A percentile compares a stretch with the other conserved stretches of the same genome.
Conservation (phyloP, 2,888 invertebrate species). For the Caenorhabditis virilis region DNA sequence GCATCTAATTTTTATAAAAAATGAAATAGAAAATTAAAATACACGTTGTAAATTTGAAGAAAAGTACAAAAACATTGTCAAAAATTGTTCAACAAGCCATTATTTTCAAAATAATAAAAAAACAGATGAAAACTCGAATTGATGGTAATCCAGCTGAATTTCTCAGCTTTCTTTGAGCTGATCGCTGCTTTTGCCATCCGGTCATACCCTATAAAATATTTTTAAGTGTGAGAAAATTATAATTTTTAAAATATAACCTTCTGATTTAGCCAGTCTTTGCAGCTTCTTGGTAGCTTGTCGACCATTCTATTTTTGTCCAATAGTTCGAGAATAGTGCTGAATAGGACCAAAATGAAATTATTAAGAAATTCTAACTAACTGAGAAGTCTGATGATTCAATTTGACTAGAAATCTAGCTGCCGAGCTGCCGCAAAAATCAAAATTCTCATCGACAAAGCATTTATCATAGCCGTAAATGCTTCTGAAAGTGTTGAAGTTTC, state of each 20-base stretch:
- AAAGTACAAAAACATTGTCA: no score
- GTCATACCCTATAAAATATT: conserved; percentile 31
- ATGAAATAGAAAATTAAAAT: no score
- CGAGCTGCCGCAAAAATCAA: conserved; percentile 51
- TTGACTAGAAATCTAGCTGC: conserved; percentile 54
- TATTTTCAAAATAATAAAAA: no score
- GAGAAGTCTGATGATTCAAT: conserved; percentile 55
- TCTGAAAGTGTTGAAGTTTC: conserved; percentile 18
- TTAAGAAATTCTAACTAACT: conserved; percentile 25
- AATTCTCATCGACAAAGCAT: conserved; percentile 59
- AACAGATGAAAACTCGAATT: conserved; percentile 18
- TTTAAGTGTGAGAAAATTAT: neutral
- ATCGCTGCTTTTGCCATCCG: conserved; percentile 39
- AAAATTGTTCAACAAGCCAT: no score
- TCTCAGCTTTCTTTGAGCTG: conserved; percentile 35
- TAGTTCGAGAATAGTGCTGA: conserved; percentile 39
- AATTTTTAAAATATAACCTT: conserved; percentile 15
- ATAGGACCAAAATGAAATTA: neutral
- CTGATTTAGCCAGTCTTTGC: conserved; percentile 50
- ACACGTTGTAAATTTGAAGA: no score
- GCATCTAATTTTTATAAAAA: no score
- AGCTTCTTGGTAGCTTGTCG: conserved; percentile 36
- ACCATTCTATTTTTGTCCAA: conserved; percentile 28
- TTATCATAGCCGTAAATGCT: conserved; percentile 56
- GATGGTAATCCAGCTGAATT: conserved; percentile 36